Evolutionary conservation across 2,797 vertebrate genomes (phyloP).

Genomic region (Esox lucius): DNA sequence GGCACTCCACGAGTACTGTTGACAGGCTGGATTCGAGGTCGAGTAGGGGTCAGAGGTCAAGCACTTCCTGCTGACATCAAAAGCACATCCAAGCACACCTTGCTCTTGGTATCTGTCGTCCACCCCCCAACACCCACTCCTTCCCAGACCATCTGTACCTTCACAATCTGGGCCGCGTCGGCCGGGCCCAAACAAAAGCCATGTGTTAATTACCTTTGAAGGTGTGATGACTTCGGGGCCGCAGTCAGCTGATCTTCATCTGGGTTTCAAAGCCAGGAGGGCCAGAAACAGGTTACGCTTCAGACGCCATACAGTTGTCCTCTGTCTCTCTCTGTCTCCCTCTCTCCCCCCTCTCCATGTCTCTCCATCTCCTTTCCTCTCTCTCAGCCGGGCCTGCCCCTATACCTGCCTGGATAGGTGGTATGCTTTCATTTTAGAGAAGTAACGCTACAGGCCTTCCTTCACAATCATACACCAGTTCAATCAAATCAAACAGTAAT

Average conservation of each 20-base stretch:
- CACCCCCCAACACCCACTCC: constrained; percentile 29
- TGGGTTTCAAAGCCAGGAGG: constrained; percentile 69
- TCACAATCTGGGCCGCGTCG: constrained; percentile 75
- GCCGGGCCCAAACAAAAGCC: constrained; percentile 74
- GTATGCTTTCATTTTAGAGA: constrained; percentile 44
- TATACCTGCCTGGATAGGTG: constrained; percentile 20
- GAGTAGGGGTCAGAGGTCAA: constrained; percentile 68
- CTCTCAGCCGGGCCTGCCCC: constrained; percentile 33
- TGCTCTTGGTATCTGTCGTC: constrained; percentile 71
- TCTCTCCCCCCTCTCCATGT: neutral
- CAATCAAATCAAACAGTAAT: constrained; percentile 13
- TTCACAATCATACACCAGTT: constrained; percentile 10
- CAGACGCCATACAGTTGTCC: constrained; percentile 67
- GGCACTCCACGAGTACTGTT: constrained; percentile 71
- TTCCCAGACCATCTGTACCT: constrained; percentile 72
- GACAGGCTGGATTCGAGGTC: constrained; percentile 77
- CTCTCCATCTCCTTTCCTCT: neutral
- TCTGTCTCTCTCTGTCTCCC: constrained; percentile 21
- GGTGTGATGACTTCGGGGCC: constrained; percentile 76
- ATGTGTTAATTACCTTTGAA: constrained; percentile 84
- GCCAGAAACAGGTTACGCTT: constrained; percentile 69
- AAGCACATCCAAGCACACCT: constrained; percentile 78
- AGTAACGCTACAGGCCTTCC: constrained; percentile 29
- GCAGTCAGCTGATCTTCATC: constrained; percentile 72
- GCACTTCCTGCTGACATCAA: constrained; percentile 78